These are phyloP conservation scores for Sminthurides aquaticus DNA, from an alignment of 2,888 invertebrate genomes.

Conservation along the genomic window DNA sequence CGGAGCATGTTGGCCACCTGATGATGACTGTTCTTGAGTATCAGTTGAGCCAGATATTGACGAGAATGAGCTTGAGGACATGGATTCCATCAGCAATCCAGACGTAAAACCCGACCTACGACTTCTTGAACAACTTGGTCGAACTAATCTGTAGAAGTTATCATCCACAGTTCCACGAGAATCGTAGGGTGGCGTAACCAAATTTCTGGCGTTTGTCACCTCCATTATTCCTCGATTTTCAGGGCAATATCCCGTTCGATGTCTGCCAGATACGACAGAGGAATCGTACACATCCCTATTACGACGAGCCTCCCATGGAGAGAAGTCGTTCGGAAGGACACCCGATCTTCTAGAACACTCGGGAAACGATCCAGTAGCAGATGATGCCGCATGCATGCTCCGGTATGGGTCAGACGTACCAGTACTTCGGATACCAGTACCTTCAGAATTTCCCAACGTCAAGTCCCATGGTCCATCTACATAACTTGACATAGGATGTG, in stretches of 20 bases:
- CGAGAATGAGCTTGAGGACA: too few relatives aligned
- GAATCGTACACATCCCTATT: background rate
- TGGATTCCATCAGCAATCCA: background rate
- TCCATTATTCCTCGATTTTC: background rate
- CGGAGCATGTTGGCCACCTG: background rate
- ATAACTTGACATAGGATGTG: slow-evolving; percentile 5
- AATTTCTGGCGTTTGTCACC: too few relatives aligned
- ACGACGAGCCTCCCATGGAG: background rate
- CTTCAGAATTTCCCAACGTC: slow-evolving; percentile 3
- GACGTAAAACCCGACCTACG: background rate
- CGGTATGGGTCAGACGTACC: background rate
- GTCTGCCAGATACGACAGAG: background rate
- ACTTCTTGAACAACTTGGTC: background rate
- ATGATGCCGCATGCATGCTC: background rate
- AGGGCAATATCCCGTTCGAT: background rate
- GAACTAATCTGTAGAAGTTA: background rate
- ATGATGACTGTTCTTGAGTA: too few relatives aligned
- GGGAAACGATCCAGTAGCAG: background rate
- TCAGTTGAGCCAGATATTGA: background rate
- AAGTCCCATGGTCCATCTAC: slow-evolving; percentile 19
- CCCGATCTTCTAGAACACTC: background rate
- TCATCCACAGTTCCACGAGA: background rate
- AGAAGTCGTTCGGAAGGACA: background rate
- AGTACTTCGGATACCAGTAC: background rate
- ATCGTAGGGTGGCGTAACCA: background rate